Base-by-base conservation (phyloP, 2,888 invertebrate genomes). In the Linnaemya tessellans region DNA sequence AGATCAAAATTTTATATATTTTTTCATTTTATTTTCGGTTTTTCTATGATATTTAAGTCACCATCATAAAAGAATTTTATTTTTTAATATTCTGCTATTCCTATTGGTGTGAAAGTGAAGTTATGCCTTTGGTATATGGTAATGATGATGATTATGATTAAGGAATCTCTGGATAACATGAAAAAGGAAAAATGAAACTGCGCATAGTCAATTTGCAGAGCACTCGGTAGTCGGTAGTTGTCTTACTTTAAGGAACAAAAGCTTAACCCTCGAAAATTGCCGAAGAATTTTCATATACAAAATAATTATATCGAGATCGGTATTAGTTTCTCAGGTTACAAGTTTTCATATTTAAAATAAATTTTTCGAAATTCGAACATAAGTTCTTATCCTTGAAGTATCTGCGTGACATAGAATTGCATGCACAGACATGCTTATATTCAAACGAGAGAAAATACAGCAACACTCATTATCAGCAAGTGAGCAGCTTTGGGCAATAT, bases 101-200 rank as follows among this genome's bases (percentile, higher is more conserved):
- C 67, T 77, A 51, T 22, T 68, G 73, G 51, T n/a, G 60, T 80
- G 79, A 85, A 83, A 85, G 85, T 85, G 82, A 82, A 85, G 85
- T 85, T 85, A 85, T 85, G 85, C 71, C 79, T 85, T 30, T 64
- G 70, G 70, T 85, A 75, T 75, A 71, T 75, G 70, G 60, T 54
- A 65, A 82, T 85, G 65, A 85, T 77, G 82, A 79, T 60, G 77
- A 84, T 84, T 78, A 80, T 84, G 80, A 84, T 84, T 84, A 80
- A 86, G 84, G 84, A 83, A 86, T 86, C 83, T 84, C 80, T 86
- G 84, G 84, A 86, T 80, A 84, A 80, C 67, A 86, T 15, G 71
- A 81, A 81, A 70, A 71, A 18, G 62, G 58, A 51, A 74, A 74
- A 81, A 46, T 78, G 49, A 22, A 79, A 79, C 87, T 87, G 87